Conservation (phyloP, 2,888 invertebrate genomes). For the Argynnis bischoffii region DNA sequence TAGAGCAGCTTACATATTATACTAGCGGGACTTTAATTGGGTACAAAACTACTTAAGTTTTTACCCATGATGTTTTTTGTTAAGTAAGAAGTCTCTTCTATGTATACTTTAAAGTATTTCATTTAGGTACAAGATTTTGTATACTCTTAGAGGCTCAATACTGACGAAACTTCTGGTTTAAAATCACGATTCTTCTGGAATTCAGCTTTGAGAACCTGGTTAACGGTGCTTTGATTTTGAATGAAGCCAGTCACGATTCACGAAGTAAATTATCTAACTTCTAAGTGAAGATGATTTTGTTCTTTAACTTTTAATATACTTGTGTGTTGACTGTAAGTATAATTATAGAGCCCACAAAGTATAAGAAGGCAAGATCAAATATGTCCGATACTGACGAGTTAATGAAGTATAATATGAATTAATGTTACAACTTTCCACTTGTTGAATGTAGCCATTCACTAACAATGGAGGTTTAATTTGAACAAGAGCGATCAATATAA, state of each 20-base stretch:
- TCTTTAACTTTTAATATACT: conserved; percentile 8
- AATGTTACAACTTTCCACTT: conserved; percentile 19
- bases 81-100: not conserved
- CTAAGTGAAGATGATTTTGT: conserved; percentile 10
- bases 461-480: conserved; percentile 38
- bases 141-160: conserved; percentile 15
- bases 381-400: conserved; percentile 8
- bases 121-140: no score
- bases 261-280: conserved; percentile 45
- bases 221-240: conserved; percentile 57
- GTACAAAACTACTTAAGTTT: conserved; percentile 16
- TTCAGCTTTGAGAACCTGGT: conserved; percentile 43
- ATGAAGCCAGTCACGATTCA: conserved; percentile 52
- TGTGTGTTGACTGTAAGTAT: conserved; percentile 1
- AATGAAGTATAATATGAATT: conserved; percentile 14
- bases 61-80: conserved; percentile 12
- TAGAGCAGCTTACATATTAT: conserved; percentile 19
- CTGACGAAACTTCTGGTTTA: conserved; percentile 42
- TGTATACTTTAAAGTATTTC: no score
- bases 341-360: conserved; percentile 9
- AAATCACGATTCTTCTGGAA: conserved; percentile 39
- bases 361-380: conserved; percentile 8
- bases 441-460: conserved; percentile 19
- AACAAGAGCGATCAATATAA: conserved; percentile 50
- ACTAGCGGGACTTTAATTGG: conserved; percentile 26